phyloP scores from a whole-genome alignment of 2,797 vertebrate species.

The Philypnodon macrostomus region DNA sequence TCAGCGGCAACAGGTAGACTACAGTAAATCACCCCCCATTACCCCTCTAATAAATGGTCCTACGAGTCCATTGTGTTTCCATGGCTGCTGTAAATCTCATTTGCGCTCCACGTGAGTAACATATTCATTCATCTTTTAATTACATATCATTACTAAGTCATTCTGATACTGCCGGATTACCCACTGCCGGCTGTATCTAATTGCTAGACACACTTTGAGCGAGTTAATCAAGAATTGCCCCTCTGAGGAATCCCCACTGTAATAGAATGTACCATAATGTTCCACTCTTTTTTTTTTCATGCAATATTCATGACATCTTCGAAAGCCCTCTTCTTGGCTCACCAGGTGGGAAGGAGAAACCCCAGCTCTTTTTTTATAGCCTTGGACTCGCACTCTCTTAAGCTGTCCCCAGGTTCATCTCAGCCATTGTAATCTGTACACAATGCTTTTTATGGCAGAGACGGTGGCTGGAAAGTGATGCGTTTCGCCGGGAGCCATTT shows the following conservation, averaged over 20 bases:
- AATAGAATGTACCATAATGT: slow-evolving; percentile 60
- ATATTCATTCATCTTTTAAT: slow-evolving; percentile 69
- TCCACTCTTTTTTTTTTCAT: slow-evolving; percentile 49
- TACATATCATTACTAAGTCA: slow-evolving; percentile 67
- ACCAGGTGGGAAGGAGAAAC: slow-evolving; percentile 55
- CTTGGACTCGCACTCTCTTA: slow-evolving; percentile 52
- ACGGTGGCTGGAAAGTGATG: slow-evolving; percentile 59
- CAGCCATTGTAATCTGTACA: slow-evolving; percentile 71
- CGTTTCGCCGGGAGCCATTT: slow-evolving; percentile 64
- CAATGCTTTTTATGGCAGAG: slow-evolving; percentile 67
- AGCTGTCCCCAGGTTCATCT: slow-evolving; percentile 71
- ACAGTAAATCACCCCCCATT: slow-evolving; percentile 15
- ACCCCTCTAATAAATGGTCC: slow-evolving; percentile 36
- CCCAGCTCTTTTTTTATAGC: slow-evolving; percentile 59
- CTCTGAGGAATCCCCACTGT: slow-evolving; percentile 59
- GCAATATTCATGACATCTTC: slow-evolving; percentile 53
- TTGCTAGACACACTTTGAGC: slow-evolving; percentile 62
- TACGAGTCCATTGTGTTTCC: slow-evolving; percentile 34
- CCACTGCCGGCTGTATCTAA: slow-evolving; percentile 65
- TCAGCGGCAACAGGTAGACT: slow-evolving; percentile 17
- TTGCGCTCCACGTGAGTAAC: slow-evolving; percentile 54
- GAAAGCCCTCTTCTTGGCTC: slow-evolving; percentile 45
- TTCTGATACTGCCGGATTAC: slow-evolving; percentile 64
- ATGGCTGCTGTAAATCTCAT: slow-evolving; percentile 52
- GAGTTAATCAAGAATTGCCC: slow-evolving; percentile 68